phyloP scores from a whole-genome alignment of 2,797 vertebrate species.

The Salarias fasciatus region DNA sequence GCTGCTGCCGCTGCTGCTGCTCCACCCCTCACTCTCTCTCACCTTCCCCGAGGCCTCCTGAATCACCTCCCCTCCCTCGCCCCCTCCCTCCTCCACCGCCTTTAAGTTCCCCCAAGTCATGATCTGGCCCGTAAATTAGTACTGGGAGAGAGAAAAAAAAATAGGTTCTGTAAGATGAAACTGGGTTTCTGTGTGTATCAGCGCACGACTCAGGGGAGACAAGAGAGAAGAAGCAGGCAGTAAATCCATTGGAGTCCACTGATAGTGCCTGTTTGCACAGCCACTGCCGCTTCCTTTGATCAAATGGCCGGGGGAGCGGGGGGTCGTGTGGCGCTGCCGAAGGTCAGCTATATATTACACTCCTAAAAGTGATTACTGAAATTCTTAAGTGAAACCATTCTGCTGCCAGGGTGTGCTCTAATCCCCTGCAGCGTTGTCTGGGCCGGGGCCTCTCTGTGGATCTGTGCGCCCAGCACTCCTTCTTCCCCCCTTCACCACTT shows the following conservation, averaged over 20 bases:
- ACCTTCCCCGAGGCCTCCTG: conserved; percentile 10
- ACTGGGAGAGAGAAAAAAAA: conserved; percentile 68
- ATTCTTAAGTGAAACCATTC: conserved; percentile 91
- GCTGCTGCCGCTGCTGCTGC: conserved; percentile 22
- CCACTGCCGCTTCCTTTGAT: conserved; percentile 87
- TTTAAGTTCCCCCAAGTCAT: conserved; percentile 71
- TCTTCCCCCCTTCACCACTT: conserved; percentile 74
- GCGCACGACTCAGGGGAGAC: conserved; percentile 82
- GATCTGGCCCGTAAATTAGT: conserved; percentile 82
- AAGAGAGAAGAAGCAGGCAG: conserved; percentile 87
- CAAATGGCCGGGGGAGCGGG: conserved; percentile 83
- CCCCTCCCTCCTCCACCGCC: conserved; percentile 36
- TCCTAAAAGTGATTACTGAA: conserved; percentile 91
- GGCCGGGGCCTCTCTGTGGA: conserved; percentile 81
- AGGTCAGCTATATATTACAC: conserved; percentile 91
- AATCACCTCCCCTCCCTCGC: conserved; percentile 4
- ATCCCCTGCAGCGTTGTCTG: conserved; percentile 86
- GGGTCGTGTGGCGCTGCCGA: conserved; percentile 88
- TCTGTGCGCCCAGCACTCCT: conserved; percentile 70
- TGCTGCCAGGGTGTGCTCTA: conserved; percentile 88
- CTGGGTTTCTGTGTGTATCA: conserved; percentile 81
- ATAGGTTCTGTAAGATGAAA: conserved; percentile 83
- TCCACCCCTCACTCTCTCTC: conserved; percentile 17
- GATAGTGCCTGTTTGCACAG: conserved; percentile 87
- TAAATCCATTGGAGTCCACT: conserved; percentile 87